These are phyloP conservation scores for Chondrosia reniformis DNA, from an alignment of 37 sponge, comb jelly and placozoan species.

Conservation along the genomic window DNA sequence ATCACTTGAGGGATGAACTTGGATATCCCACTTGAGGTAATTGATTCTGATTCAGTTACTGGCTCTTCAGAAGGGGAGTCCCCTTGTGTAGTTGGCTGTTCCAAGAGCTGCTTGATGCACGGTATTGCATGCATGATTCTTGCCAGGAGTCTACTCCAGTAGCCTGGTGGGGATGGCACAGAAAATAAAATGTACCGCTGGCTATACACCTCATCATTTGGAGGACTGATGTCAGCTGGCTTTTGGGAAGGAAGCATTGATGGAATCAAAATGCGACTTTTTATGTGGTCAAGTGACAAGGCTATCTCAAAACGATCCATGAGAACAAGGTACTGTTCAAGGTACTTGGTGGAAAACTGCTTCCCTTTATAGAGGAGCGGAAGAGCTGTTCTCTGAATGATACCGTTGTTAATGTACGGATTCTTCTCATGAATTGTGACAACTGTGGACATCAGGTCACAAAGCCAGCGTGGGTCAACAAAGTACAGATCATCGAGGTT, in stretches of 20 bases:
- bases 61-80: too few species aligned
- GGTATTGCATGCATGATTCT: slow-evolving; percentile 40
- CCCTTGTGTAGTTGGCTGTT: not conserved
- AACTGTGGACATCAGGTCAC: slow-evolving; percentile 69
- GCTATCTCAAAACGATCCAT: slow-evolving; percentile 73
- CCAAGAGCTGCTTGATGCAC: not conserved
- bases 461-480: slow-evolving; percentile 63
- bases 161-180: slow-evolving; percentile 48
- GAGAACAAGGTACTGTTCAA: slow-evolving; percentile 58
- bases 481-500: slow-evolving; percentile 68
- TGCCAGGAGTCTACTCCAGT: slow-evolving; percentile 71
- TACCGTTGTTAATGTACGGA: slow-evolving; percentile 55
- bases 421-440: slow-evolving; percentile 50
- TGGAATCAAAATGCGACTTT: slow-evolving; percentile 39
- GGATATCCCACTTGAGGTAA: too few species aligned
- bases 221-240: slow-evolving; percentile 20
- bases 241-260: slow-evolving; percentile 56
- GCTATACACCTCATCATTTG: slow-evolving; percentile 1
- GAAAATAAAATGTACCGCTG: slow-evolving; percentile 40
- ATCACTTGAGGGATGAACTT: not conserved
- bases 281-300: slow-evolving; percentile 45
- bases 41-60: too few species aligned
- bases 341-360: slow-evolving; percentile 32
- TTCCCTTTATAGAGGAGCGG: slow-evolving; percentile 34
- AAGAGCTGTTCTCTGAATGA: slow-evolving; percentile 33